Conservation (phyloP, 2,797 vertebrate species). For the Karalla daura region DNA sequence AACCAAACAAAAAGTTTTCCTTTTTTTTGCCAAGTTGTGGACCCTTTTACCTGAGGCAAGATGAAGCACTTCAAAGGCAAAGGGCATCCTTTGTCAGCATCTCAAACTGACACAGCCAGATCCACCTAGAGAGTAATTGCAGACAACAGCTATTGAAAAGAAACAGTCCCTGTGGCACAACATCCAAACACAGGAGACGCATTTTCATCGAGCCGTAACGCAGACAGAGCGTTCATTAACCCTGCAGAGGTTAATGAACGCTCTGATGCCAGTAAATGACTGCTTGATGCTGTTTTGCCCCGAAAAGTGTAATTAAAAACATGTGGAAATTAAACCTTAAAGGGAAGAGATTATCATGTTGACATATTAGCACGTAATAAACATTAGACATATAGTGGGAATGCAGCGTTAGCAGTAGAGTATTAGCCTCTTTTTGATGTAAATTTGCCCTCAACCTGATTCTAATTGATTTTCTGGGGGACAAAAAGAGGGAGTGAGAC, state of each 20-base stretch:
- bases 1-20: constrained; percentile 77
- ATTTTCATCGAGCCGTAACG: constrained; percentile 12
- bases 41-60: constrained; percentile 77
- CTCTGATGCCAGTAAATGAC: not conserved
- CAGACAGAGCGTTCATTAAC: constrained; percentile 31
- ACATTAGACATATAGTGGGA: not conserved
- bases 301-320: not conserved
- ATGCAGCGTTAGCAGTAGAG: not conserved
- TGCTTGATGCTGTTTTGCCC: too few species aligned
- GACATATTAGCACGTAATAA: not conserved
- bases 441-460: constrained; percentile 30
- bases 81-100: constrained; percentile 77
- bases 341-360: not conserved
- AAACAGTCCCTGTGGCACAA: constrained; percentile 43
- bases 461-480: constrained; percentile 43
- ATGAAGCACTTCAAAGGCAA: constrained; percentile 75
- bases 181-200: constrained; percentile 25
- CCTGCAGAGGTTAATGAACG: constrained; percentile 1
- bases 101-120: constrained; percentile 63
- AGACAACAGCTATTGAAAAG: constrained; percentile 51
- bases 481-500: constrained; percentile 42
- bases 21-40: constrained; percentile 69
- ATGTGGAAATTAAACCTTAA: not conserved
- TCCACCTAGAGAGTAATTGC: constrained; percentile 64
- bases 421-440: not conserved